Base-by-base conservation (phyloP, 1,140 invertebrate genomes). In the Aphelinus certus region DNA sequence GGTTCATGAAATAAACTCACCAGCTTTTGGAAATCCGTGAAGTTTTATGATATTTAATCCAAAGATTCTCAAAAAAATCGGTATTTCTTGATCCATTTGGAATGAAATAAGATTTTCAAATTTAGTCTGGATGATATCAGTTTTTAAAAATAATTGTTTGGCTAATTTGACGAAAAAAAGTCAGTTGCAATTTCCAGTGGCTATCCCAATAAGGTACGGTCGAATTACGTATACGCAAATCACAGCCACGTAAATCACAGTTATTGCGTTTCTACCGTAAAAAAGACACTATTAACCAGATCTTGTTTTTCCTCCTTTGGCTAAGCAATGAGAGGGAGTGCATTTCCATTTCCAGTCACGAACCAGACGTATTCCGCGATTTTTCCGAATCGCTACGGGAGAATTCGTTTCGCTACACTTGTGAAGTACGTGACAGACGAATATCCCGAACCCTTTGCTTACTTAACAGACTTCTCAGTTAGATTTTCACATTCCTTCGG, bases 341-440 rank as follows among this genome's bases (percentile, higher is more conserved):
- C 9, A 58, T 68, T 68, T 57, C 45, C 66, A 66, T 68, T 68
- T 58, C 66, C 10, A 68, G 66, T 68, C 66, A 68, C 66, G 66
- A 68, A 47, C 45, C 5, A 46, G 55, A 47, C 55, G 66, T 68
- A 57, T 58, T 45, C 9, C 55, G 55, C 66, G 66, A 68, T 68
- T 68, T 58, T 68, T 68, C 55, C 66, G 55, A 68, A 68, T 58
- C 45, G 66, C 55, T 58, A 58, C 55, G 43, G 45, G 66, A 57
- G 53, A 58, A 57, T 68, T 68, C 55, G 53, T 57, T 68, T 58
- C 55, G 55, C 66, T 68, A 68, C 66, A 57, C 55, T 68, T 68
- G 66, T 5, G 47, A 46, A 58, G 10, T 68, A 68, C 55, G 55
- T 58, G 53, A 56, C 45, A 58, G 45, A 55, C 53, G 45, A 57